Percentiles rank a stretch among this genome's conserved stretches.
These are phyloP conservation scores for Dasysyrphus tricinctus DNA, from an alignment of 2,888 invertebrate species.

Conservation along the genomic window DNA sequence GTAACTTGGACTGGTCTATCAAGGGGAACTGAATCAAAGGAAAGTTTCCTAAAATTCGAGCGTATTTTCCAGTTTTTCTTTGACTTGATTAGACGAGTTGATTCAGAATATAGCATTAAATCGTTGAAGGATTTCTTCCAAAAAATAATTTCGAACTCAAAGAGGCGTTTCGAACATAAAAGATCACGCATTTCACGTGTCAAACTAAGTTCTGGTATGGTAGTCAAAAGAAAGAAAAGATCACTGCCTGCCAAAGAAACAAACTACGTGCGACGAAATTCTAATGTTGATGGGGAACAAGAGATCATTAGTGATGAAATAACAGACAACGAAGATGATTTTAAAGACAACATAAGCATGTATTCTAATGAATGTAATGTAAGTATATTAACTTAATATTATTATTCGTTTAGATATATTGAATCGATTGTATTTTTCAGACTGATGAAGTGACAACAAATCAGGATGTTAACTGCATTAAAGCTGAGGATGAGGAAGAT, in stretches of 20 bases:
- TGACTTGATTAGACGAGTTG: constrained; percentile 14
- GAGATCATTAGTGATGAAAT: constrained; percentile 5
- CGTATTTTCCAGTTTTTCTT: constrained; percentile 34
- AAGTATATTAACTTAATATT: background rate
- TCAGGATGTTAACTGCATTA: background rate
- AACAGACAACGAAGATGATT: constrained; percentile 23
- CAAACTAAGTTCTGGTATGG: background rate
- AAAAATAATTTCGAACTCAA: constrained; percentile 27
- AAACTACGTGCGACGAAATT: background rate
- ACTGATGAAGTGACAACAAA: constrained; percentile 10
- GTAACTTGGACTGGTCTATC: constrained; percentile 28
- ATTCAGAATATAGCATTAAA: constrained; percentile 3
- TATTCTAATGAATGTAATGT: constrained; percentile 15
- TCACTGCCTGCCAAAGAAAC: background rate
- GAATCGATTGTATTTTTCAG: background rate
- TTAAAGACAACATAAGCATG: background rate
- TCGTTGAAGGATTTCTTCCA: constrained; percentile 29
- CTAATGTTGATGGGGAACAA: background rate
- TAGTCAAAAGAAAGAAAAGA: background rate
- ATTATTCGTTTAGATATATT: background rate
- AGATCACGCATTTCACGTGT: constrained; percentile 9
- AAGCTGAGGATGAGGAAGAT: constrained; percentile 10
- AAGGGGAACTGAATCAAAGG: constrained; percentile 30
- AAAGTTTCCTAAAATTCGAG: constrained; percentile 13
- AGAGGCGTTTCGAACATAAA: constrained; percentile 21